Conservation (phyloP, 2,888 invertebrate species). For the Dicyrtoma fusca region DNA sequence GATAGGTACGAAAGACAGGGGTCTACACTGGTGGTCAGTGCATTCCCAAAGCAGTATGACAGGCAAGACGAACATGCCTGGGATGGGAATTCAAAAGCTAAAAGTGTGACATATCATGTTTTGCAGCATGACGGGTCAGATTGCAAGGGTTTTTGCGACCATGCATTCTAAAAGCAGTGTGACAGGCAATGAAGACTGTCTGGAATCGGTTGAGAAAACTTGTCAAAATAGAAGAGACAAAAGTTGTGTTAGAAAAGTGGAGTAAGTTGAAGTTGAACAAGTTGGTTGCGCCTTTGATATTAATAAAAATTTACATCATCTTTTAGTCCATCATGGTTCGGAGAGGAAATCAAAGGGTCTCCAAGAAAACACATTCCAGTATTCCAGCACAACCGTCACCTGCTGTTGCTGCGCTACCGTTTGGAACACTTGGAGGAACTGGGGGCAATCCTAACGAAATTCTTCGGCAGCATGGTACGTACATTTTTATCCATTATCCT, state of each 20-base stretch:
- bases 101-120: not conserved
- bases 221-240: not conserved
- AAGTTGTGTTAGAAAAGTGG: too few relatives aligned
- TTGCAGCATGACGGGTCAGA: not conserved
- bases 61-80: too few relatives aligned
- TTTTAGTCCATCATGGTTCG: constrained; percentile 34
- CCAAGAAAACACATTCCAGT: constrained; percentile 26
- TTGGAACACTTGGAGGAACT: constrained; percentile 1
- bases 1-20: too few relatives aligned
- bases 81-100: too few relatives aligned
- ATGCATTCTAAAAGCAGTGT: not conserved
- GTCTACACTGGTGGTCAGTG: too few relatives aligned
- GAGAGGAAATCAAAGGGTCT: constrained; percentile 27
- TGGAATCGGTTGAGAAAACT: not conserved
- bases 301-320: not conserved
- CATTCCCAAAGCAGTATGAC: too few relatives aligned
- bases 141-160: not conserved
- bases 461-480: constrained; percentile 13
- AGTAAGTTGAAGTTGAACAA: too few relatives aligned
- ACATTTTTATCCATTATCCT: not conserved
- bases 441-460: constrained; percentile 2
- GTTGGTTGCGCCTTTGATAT: too few relatives aligned
- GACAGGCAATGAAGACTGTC: not conserved
- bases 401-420: not conserved
- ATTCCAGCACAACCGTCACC: not conserved